These are phyloP conservation scores for Coregonus ussuriensis DNA, from an alignment of 2,797 vertebrate species.

Conservation along the genomic window DNA sequence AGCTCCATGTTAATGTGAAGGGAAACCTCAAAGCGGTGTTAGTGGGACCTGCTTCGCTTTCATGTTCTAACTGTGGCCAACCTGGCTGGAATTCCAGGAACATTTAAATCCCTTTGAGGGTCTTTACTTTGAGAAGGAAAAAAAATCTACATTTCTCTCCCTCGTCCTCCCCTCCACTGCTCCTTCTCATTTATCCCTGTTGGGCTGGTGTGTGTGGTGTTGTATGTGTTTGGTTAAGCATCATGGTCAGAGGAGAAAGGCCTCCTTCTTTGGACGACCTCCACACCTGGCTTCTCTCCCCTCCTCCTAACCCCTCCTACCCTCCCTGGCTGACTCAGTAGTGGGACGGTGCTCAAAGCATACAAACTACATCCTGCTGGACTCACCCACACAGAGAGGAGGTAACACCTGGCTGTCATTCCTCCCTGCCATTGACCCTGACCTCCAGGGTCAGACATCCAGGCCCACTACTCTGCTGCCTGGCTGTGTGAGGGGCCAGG, in stretches of 20 bases:
- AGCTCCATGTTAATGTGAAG: background rate
- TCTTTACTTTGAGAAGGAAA: conserved; percentile 30
- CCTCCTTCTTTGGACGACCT: conserved; percentile 28
- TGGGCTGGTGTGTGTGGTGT: background rate
- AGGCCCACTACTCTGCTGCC: background rate
- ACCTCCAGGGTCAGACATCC: conserved; percentile 11
- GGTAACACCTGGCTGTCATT: conserved; percentile 47
- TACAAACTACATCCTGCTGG: background rate
- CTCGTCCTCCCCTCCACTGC: conserved; percentile 18
- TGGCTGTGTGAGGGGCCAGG: conserved; percentile 8
- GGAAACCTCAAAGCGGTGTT: conserved; percentile 31
- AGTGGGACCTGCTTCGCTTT: conserved; percentile 33
- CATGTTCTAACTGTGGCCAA: conserved; percentile 35
- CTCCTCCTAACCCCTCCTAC: background rate
- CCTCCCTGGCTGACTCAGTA: background rate
- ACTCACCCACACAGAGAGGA: conserved; percentile 10
- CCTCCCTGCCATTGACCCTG: conserved; percentile 15
- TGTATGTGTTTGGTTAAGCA: too few species aligned
- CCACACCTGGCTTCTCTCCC: conserved; percentile 39
- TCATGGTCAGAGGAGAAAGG: background rate
- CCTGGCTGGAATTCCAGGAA: conserved; percentile 45
- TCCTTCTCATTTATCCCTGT: conserved; percentile 29
- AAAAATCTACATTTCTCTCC: background rate
- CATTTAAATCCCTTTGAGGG: conserved; percentile 51
- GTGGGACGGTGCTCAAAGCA: conserved; percentile 1